Evolutionary conservation across 2,888 invertebrate genomes (phyloP).

Genomic region (Drosophila gaucha): DNA sequence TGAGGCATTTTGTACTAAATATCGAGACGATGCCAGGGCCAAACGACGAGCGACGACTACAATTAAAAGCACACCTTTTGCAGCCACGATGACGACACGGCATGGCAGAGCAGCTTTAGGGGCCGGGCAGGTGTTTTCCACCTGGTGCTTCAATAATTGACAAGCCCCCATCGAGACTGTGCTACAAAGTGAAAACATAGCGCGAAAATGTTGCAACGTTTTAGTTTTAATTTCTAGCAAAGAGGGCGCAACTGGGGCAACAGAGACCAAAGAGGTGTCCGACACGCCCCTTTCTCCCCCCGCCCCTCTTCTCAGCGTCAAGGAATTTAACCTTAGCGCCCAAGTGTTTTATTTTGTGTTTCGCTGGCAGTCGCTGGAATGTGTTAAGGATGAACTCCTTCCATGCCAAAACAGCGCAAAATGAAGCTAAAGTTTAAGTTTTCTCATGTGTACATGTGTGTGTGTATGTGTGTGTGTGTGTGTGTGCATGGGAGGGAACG

Average conservation of each 20-base stretch:
- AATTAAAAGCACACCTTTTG: conserved; percentile 82
- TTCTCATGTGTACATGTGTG: conserved; percentile 12
- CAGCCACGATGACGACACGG: conserved; percentile 43
- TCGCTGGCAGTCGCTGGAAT: conserved; percentile 66
- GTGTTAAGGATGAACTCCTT: conserved; percentile 48
- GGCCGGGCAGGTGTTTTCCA: conserved; percentile 19
- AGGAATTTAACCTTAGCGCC: conserved; percentile 77
- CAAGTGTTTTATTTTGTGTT: conserved; percentile 77
- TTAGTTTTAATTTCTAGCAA: conserved; percentile 67
- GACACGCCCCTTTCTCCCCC: conserved; percentile 26
- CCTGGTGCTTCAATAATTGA: conserved; percentile 74
- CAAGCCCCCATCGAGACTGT: conserved; percentile 44
- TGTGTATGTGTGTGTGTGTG: not conserved
- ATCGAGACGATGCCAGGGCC: conserved; percentile 57
- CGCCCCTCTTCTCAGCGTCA: conserved; percentile 8
- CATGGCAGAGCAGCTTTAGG: not conserved
- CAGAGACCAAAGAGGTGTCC: conserved; percentile 10
- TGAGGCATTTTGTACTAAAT: conserved; percentile 64
- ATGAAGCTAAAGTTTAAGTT: conserved; percentile 76
- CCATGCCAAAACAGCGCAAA: conserved; percentile 62
- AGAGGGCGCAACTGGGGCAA: not conserved
- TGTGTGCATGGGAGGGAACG: conserved; percentile 34
- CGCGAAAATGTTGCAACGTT: conserved; percentile 75
- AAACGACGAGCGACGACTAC: conserved; percentile 63
- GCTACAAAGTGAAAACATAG: conserved; percentile 70